Conservation (phyloP, 1,140 invertebrate species). For the Drosophila ironensis region DNA sequence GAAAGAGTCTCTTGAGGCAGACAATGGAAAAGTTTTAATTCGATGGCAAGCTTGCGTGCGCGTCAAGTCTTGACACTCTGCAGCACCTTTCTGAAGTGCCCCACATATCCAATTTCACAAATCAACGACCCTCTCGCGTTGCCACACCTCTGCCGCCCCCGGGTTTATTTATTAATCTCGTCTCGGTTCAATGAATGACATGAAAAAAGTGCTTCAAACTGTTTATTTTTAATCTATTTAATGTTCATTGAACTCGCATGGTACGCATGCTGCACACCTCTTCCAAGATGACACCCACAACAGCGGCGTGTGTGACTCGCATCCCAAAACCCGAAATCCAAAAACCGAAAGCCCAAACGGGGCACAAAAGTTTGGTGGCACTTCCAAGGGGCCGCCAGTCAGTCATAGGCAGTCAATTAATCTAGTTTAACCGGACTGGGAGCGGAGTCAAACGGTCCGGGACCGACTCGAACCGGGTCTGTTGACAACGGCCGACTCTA, state of each 20-base stretch:
- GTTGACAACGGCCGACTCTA: slow-evolving; percentile 39
- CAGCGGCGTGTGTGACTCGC: slow-evolving; percentile 58
- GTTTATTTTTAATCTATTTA: slow-evolving; percentile 68
- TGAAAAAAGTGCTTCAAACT: slow-evolving; percentile 40
- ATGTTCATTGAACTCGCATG: slow-evolving; percentile 75
- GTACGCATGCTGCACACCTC: slow-evolving; percentile 45
- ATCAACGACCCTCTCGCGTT: background rate
- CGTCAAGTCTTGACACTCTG: slow-evolving; percentile 3
- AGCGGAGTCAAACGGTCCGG: slow-evolving; percentile 47
- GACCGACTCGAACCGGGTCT: slow-evolving; percentile 8
- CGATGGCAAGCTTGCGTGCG: slow-evolving; percentile 4
- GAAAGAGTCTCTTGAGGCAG: slow-evolving; percentile 5
- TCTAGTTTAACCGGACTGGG: slow-evolving; percentile 75
- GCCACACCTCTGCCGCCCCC: too few species aligned
- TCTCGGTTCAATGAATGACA: slow-evolving; percentile 42
- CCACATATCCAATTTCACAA: slow-evolving; percentile 19
- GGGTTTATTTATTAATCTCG: slow-evolving; percentile 21
- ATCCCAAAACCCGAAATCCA: slow-evolving; percentile 40
- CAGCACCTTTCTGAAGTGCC: slow-evolving; percentile 3
- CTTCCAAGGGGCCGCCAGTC: background rate
- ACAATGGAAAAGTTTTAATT: slow-evolving; percentile 45
- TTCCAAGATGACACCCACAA: slow-evolving; percentile 39
- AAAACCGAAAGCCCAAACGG: slow-evolving; percentile 11
- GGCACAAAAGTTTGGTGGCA: slow-evolving; percentile 26
- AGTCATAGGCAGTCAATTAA: slow-evolving; percentile 69